phyloP scores from a whole-genome alignment of 2,797 vertebrate genomes.

The Paramormyrops hopkinsi region DNA sequence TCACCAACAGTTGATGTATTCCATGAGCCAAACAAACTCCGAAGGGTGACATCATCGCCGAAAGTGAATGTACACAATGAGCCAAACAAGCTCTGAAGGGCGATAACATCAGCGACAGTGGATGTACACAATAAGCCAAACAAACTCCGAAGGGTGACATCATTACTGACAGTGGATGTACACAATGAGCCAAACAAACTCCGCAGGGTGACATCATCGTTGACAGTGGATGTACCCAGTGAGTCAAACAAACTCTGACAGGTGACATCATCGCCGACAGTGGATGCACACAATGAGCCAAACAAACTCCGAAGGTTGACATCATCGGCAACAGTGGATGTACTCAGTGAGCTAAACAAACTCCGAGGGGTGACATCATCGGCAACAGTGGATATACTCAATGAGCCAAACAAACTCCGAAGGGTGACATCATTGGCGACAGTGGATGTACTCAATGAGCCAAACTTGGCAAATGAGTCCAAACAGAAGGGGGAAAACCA shows the following conservation, averaged over 20 bases:
- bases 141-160: background rate
- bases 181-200: background rate
- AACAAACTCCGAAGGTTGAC: background rate
- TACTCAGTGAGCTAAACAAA: background rate
- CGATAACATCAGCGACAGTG: background rate
- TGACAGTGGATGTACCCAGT: background rate
- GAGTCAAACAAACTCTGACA: background rate
- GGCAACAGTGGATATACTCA: background rate
- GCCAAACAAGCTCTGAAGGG: background rate
- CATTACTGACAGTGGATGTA: background rate
- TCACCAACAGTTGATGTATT: background rate
- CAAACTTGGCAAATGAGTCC: background rate
- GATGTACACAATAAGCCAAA: background rate
- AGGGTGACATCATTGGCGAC: background rate
- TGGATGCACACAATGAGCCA: background rate
- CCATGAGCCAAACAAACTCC: background rate
- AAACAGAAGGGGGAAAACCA: background rate
- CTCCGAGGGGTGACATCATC: background rate
- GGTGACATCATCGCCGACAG: background rate
- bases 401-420: background rate
- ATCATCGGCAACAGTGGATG: background rate
- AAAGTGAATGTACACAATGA: background rate
- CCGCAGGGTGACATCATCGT: background rate
- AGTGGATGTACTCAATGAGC: background rate
- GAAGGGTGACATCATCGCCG: background rate